Evolutionary conservation across 2,113 vertebrate genomes (phyloP).

Genomic region (Cavia porcellus): DNA sequence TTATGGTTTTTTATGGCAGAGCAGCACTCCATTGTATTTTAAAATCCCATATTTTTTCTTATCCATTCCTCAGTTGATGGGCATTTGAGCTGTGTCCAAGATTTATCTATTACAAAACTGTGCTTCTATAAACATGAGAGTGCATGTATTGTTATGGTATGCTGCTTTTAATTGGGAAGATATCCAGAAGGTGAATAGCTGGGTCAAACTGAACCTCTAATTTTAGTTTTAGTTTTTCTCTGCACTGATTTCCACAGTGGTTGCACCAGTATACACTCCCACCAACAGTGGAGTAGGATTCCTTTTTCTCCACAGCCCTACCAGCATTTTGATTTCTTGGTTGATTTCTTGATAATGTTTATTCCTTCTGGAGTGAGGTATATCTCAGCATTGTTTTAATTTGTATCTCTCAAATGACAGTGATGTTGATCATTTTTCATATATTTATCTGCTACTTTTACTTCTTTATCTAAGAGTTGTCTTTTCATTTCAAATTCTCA

Average conservation of each 20-base stretch:
- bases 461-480: background rate
- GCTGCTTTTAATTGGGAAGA: background rate
- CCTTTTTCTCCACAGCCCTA: background rate
- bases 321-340: background rate
- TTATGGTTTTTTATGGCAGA: background rate
- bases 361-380: background rate
- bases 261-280: background rate
- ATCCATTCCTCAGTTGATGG: background rate
- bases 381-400: background rate
- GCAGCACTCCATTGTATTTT: background rate
- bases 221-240: background rate
- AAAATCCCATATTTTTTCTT: background rate
- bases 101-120: background rate
- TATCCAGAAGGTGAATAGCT: background rate
- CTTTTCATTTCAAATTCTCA: background rate
- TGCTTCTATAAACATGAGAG: background rate
- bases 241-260: background rate
- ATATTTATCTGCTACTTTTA: background rate
- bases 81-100: background rate
- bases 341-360: background rate
- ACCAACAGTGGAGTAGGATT: background rate
- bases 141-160: background rate
- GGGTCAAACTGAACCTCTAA: background rate
- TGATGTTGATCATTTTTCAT: background rate
- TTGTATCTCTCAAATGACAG: background rate